These are phyloP conservation scores for Natator depressus DNA, from an alignment of 2,113 vertebrate species.

Conservation along the genomic window DNA sequence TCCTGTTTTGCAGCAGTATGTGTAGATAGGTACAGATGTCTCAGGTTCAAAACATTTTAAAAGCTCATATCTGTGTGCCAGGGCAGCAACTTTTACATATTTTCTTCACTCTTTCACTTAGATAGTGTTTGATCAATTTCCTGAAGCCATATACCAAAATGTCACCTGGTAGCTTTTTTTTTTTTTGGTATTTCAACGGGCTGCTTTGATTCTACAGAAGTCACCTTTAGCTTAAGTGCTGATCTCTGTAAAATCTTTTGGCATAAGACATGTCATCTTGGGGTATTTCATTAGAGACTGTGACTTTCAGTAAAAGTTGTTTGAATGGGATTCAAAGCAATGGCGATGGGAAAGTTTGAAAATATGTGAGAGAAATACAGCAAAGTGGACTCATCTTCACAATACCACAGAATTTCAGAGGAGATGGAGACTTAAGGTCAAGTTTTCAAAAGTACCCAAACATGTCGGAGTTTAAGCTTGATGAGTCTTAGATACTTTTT, in stretches of 20 bases:
- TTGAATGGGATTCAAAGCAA: fast-evolving
- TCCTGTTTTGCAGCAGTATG: background rate
- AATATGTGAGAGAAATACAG: background rate
- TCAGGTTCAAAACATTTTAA: constrained; percentile 12
- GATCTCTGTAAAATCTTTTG: constrained; percentile 67
- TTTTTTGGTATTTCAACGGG: background rate
- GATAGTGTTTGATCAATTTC: constrained; percentile 10
- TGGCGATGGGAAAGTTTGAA: background rate
- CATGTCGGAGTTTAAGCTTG: background rate
- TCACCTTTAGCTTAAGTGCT: background rate
- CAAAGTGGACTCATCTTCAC: background rate
- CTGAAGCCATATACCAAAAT: background rate
- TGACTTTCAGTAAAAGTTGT: background rate
- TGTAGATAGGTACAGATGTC: background rate
- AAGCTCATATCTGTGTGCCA: background rate
- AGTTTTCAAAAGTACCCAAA: background rate
- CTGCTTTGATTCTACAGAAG: background rate
- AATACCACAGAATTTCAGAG: fast-evolving
- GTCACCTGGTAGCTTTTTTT: background rate
- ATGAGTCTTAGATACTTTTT: background rate
- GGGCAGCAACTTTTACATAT: background rate
- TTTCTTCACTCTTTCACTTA: background rate
- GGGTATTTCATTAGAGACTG: background rate
- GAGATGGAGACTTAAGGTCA: background rate
- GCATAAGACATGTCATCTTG: constrained; percentile 41